Percentiles rank a stretch among this genome's conserved stretches.
These are phyloP conservation scores for Heptranchias perlo DNA, from an alignment of 2,113 vertebrate genomes.

Conservation along the genomic window DNA sequence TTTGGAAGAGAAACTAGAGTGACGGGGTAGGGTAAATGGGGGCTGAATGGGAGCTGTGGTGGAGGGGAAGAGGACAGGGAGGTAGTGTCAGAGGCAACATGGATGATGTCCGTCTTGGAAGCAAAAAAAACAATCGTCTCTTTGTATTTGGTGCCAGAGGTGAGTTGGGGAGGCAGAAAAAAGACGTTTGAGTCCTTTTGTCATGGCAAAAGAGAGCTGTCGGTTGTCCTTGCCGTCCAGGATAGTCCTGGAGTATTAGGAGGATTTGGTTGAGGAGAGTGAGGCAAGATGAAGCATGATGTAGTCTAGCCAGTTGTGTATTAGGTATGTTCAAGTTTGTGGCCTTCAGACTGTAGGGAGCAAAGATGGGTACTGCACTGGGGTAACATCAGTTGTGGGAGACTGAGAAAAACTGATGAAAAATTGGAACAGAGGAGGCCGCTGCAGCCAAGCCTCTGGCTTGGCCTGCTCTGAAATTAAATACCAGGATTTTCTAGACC, in stretches of 20 bases:
- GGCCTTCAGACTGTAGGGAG: not conserved
- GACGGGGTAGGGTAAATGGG: not conserved
- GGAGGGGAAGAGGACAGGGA: not conserved
- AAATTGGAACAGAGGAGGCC: not conserved
- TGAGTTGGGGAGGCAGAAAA: not conserved
- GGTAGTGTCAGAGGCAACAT: not conserved
- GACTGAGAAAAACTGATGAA: not conserved
- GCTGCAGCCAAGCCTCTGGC: not conserved
- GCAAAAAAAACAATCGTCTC: not conserved
- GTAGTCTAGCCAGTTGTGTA: not conserved
- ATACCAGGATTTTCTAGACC: no score
- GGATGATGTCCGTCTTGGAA: not conserved
- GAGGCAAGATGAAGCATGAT: not conserved
- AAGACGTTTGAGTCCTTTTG: not conserved
- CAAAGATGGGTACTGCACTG: not conserved
- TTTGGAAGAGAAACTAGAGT: not conserved
- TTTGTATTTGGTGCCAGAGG: not conserved
- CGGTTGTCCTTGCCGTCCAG: not conserved
- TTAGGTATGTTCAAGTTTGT: not conserved
- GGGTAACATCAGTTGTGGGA: not conserved
- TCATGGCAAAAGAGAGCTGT: not conserved
- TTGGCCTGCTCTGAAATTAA: not conserved
- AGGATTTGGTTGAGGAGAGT: not conserved
- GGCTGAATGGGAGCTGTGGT: not conserved
- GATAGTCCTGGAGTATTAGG: not conserved